Evolutionary conservation across 2,113 vertebrate species (phyloP), one percentile per base, ranked within the genome.

Genomic region (Condylura cristata): DNA sequence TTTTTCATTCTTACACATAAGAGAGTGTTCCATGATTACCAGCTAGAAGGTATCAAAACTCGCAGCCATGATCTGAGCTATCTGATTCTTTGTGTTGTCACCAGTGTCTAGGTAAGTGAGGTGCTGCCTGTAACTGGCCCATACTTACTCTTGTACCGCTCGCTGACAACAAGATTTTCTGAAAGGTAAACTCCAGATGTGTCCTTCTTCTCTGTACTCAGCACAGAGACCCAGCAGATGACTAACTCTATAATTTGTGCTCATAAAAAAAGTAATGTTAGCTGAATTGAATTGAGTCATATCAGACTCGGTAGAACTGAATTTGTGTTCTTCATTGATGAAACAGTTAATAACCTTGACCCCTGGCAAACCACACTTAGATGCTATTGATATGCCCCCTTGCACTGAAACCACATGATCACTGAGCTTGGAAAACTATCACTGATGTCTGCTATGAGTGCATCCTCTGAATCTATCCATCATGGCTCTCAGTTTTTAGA

Each of bases 311-410:
- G 32, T 81, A 66, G 46, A 87, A 92, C 83, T 90, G 39, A 82
- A 80, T 61, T 89, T 32, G 20, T 34, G 5, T 9, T 58, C 34
- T 30, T 74, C 61, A 14, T 37, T 44, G 53, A 78, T 61, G 60
- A 95, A 32, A 5, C 53, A 65, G 32, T 83, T 79, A 82, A 48
- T 92, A 41, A 81, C 83, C 65, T 88, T 41, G 28, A 76, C 46
- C 63, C 34, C 11, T 76, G 90, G 60, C 17, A 46, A 91, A 53
- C 44, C 30, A 41, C 60, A 41, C 41, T 68, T 28, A 14, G 16
- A 37, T 72, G 10, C 34, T 71, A 72, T 32, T 41, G 74, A 37
- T 10, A 16, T 22, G 26, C 2, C 24, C 79, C 53, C 20, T 34
- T 28, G 70, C 30, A 53, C n/a, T 60, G 46, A 63, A 71, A 28